Evolutionary conservation across 2,797 vertebrate species (phyloP).

Genomic region (Vespertilio murinus): DNA sequence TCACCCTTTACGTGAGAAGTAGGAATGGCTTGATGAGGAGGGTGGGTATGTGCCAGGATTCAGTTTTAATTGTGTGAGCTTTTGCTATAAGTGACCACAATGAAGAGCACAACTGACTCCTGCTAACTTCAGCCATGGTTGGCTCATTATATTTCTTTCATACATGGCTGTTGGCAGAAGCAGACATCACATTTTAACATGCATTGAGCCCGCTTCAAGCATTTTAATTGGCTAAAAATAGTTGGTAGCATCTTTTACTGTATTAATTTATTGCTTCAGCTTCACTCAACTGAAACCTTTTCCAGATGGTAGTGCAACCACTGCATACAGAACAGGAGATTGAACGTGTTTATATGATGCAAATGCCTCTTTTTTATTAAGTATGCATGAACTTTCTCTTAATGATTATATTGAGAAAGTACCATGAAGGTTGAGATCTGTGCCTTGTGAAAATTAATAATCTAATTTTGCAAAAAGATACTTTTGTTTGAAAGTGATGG

Average conservation of each 20-base stretch:
- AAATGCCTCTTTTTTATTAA: slow-evolving; percentile 81
- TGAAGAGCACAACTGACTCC: slow-evolving; percentile 50
- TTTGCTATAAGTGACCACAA: slow-evolving; percentile 18
- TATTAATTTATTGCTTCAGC: slow-evolving; percentile 85
- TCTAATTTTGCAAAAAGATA: slow-evolving; percentile 66
- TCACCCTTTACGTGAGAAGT: neutral
- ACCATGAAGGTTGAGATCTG: slow-evolving; percentile 68
- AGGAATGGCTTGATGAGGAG: neutral
- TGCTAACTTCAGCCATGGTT: slow-evolving; percentile 66
- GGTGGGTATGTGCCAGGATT: neutral
- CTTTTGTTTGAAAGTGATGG: slow-evolving; percentile 61
- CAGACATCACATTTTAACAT: slow-evolving; percentile 84
- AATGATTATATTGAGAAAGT: slow-evolving; percentile 66
- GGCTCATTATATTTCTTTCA: slow-evolving; percentile 76
- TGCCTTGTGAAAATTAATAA: slow-evolving; percentile 73
- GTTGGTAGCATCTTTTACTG: slow-evolving; percentile 83
- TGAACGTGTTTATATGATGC: slow-evolving; percentile 79
- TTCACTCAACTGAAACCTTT: slow-evolving; percentile 85
- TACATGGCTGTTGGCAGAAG: slow-evolving; percentile 73
- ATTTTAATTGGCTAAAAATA: slow-evolving; percentile 86
- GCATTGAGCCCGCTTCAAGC: slow-evolving; percentile 74
- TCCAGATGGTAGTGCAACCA: slow-evolving; percentile 82
- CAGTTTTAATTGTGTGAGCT: slow-evolving; percentile 7
- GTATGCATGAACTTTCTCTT: slow-evolving; percentile 78
- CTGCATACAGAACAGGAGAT: slow-evolving; percentile 79